phyloP scores from a whole-genome alignment of 2,797 vertebrate genomes.

The Molossus alvarezi region DNA sequence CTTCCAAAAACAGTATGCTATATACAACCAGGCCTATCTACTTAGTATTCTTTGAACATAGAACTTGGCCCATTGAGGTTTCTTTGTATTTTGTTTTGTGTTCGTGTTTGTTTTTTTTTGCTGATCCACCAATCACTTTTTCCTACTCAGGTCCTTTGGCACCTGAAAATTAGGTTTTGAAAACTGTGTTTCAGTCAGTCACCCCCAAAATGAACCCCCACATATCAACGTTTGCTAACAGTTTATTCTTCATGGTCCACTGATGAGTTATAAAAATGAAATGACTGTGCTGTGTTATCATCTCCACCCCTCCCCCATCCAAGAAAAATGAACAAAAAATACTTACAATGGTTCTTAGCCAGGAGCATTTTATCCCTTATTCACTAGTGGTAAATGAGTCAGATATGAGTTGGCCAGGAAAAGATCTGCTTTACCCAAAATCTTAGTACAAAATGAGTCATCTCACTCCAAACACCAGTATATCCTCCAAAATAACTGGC shows the following conservation, averaged over 20 bases:
- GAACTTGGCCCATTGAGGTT: not conserved
- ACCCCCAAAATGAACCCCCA: slow-evolving; percentile 69
- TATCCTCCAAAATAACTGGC: slow-evolving; percentile 91
- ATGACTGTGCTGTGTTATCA: slow-evolving; percentile 84
- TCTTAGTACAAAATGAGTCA: slow-evolving; percentile 91
- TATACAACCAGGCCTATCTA: not conserved
- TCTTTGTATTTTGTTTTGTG: slow-evolving; percentile 55
- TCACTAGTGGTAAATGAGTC: slow-evolving; percentile 92
- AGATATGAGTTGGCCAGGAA: slow-evolving; percentile 92
- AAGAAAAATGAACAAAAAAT: slow-evolving; percentile 89
- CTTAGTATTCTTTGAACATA: slow-evolving; percentile 81
- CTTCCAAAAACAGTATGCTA: not conserved
- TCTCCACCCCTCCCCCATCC: slow-evolving; percentile 63
- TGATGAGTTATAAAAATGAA: slow-evolving; percentile 85
- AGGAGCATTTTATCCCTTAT: slow-evolving; percentile 91
- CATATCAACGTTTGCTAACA: not conserved
- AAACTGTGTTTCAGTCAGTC: slow-evolving; percentile 77
- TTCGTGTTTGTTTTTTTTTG: slow-evolving; percentile 75
- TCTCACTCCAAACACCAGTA: slow-evolving; percentile 91
- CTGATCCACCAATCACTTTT: slow-evolving; percentile 74
- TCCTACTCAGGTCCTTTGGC: slow-evolving; percentile 74
- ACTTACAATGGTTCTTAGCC: slow-evolving; percentile 89
- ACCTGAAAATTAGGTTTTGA: slow-evolving; percentile 74
- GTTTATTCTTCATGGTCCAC: slow-evolving; percentile 78
- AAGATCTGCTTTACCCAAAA: slow-evolving; percentile 91